Evolutionary conservation across 2,888 invertebrate species (phyloP), one percentile per base, ranked within the genome.

Genomic region (Amaurobius ferox): DNA sequence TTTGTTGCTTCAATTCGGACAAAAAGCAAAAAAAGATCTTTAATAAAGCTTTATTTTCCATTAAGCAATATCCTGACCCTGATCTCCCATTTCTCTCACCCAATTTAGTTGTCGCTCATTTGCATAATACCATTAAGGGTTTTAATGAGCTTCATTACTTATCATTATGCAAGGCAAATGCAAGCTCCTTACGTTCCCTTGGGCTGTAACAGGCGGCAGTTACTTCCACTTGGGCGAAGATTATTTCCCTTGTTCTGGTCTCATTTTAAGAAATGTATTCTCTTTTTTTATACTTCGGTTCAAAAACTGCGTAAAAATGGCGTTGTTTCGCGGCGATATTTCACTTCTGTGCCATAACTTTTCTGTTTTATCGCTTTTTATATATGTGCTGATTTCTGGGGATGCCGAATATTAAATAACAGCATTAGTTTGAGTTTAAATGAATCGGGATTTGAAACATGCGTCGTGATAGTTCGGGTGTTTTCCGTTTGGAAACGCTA

Each of bases 161-260:
- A 66, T 66, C 66, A 66, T 66, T 66, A 66, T 66, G 32, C 66
- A 66, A n/a, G n/a, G n/a, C n/a, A n/a, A n/a, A n/a, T n/a, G n/a
- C n/a, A n/a, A n/a, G 66, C 66, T 26, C 6, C 30, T n/a, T 66
- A 16, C 66, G 32, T 66, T 66, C 29, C 66, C 66, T 28, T 28
- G 30, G 66, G 66, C 30, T 32, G 29, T 30, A 30, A 66, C 30
- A 66, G n/a, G n/a, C n/a, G n/a, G 66, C 66, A 30, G 66, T 66
- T 66, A 66, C 29, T 66, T 66, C 66, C 66, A 66, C n/a, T 30
- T 66, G 66, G 30, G 16, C 32, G 30, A 66, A 16, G 29, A 66
- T 66, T n/a, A 29, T 30, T 30, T 23, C 29, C 16, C 30, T n/a
- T 6, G 13, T 66, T 66, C 30, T 16, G 9, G 29, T n/a, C 30